phyloP scores from a whole-genome alignment of 2,797 vertebrate genomes.

The Danio tinwini region DNA sequence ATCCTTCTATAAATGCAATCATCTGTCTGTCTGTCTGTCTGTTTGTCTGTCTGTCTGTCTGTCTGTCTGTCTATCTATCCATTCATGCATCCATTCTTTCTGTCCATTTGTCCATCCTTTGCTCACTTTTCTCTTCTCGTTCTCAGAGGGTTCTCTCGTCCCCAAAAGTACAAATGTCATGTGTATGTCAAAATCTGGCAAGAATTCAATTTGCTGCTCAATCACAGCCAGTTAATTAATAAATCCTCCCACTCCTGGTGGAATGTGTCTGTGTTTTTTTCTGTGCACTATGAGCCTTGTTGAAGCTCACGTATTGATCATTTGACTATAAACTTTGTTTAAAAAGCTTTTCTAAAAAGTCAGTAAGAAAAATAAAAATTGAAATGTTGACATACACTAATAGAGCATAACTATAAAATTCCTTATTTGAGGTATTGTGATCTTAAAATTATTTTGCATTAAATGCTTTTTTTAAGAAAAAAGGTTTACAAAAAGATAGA shows the following conservation, averaged over 20 bases:
- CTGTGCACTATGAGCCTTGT: background rate
- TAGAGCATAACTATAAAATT: background rate
- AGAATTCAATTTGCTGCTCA: conserved; percentile 35
- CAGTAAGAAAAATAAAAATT: background rate
- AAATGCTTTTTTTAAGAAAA: background rate
- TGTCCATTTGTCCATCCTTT: conserved; percentile 8
- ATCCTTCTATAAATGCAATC: too few relatives aligned
- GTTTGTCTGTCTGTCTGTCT: background rate
- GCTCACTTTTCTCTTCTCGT: background rate
- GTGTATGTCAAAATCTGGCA: conserved; percentile 31
- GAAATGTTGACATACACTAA: background rate
- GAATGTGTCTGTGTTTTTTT: background rate
- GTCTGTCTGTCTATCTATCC: background rate
- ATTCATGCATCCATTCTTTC: background rate
- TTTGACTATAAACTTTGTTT: background rate
- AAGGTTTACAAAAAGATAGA: background rate
- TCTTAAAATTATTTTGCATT: background rate
- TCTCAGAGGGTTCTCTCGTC: conserved; percentile 13
- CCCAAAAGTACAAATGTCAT: conserved; percentile 19
- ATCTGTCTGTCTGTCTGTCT: background rate
- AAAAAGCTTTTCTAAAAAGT: background rate
- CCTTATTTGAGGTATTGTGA: background rate
- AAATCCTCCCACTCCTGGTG: background rate
- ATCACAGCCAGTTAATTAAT: conserved; percentile 40
- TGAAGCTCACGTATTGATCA: background rate